Base-by-base conservation (phyloP, 2,888 invertebrate species). In the Steromphala cineraria region DNA sequence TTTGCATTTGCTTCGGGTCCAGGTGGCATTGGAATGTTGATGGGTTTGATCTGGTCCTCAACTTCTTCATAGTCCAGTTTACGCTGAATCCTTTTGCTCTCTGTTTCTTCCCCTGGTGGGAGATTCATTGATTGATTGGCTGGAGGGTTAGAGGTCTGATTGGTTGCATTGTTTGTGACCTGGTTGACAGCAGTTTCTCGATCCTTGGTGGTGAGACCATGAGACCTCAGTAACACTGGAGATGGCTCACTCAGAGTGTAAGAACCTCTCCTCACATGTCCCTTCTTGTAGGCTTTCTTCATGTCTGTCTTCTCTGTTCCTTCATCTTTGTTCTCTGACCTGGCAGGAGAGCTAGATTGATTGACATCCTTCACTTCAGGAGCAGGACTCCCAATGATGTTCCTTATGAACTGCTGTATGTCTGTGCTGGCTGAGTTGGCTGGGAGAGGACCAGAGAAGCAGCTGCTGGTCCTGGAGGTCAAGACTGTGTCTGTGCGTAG, bases 241-340 rank as follows among this genome's bases (percentile, higher is more conserved):
- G 97, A 96, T 0, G 97, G 97, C 28, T 95, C 94, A 0, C 97
- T 95, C 74, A 97, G 93, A 0, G 96, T 96, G 90, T 97, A 97
- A 0, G 97, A 97, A 83, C 96, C 95, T 89, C 96, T 96, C 77
- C 97, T 94, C 15, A 96, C 94, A 79, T 90, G 90, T 36, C 53
- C 81, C 55, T 40, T 53, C 8, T 24, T 19, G 17, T 40, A 46
- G 17, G 13, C 46, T 40, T 78, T 78, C 21, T 56, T 55, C 53
- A 55, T 31, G 19, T 17, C 19, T 19, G 31, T 46, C 19, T 40
- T 19, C 31, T 40, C 31, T 40, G 17, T 40, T n/a, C 15, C n/a
- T 15, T 74, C 74, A 74, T n/a, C 46, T 19, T 19, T 40, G 19
- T 15, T 15, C 4, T 21, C 31, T 19, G 19, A 2, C 15, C 52